Evolutionary conservation across 2,113 vertebrate species (phyloP).

Genomic region (Ceyx melanurus): DNA sequence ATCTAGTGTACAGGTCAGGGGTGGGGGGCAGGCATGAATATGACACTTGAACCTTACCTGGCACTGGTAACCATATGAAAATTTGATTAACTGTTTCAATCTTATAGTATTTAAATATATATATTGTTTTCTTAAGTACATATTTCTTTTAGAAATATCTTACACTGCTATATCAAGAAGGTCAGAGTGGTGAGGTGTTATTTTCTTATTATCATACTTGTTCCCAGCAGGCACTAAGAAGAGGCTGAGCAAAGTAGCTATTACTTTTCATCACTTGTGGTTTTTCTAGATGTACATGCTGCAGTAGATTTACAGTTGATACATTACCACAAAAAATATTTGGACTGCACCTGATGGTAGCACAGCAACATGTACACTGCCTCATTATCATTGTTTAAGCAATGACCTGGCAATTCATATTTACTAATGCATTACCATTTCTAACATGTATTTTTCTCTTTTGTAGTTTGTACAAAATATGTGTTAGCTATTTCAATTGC

Average conservation of each 20-base stretch:
- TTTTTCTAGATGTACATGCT: background rate
- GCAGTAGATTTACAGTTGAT: background rate
- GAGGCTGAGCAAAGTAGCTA: background rate
- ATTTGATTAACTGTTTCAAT: background rate
- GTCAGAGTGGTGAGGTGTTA: background rate
- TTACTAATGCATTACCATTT: background rate
- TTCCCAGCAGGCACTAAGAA: background rate
- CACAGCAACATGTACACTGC: background rate
- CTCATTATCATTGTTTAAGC: background rate
- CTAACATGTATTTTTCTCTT: background rate
- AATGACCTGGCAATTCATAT: background rate
- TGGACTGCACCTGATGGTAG: background rate
- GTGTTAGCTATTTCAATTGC: background rate
- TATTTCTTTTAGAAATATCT: background rate
- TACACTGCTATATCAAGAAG: accelerated
- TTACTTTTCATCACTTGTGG: background rate
- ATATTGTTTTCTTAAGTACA: background rate
- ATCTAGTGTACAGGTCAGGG: background rate
- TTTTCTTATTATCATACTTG: background rate
- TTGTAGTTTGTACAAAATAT: background rate
- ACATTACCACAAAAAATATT: background rate
- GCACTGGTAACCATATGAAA: background rate
- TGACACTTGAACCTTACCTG: background rate
- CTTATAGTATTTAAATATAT: background rate
- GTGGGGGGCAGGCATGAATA: background rate